Base-by-base conservation (phyloP, 2,113 vertebrate species). In the Protomyctophum bolini region DNA sequence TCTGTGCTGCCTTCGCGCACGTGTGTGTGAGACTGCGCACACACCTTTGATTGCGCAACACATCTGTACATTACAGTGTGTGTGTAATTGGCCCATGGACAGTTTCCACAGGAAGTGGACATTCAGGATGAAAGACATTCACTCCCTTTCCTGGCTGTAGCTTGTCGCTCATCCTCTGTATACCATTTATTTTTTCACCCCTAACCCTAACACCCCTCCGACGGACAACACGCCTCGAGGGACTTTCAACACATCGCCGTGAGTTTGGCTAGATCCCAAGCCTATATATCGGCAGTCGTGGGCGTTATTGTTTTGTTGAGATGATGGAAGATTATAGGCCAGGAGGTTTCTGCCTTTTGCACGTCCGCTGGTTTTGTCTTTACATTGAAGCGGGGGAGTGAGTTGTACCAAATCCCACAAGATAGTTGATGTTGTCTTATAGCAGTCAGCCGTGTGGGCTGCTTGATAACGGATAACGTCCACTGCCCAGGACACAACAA, bases 121-220 rank as follows among this genome's bases (percentile, higher is more conserved):
- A 73, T 70, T 71, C 63, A 76, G 72, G 79, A 72, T 84, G 67
- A 82, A 82, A 81, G 66, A 70, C 69, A 60, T 33, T 80, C 48
- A 73, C 51, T 56, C 60, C 81, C 62, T 70, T 62, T 69, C 75
- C 66, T 58, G 21, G 73, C 2, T 49, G 33, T 65, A 63, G 58
- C 71, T 58, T 68, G 76, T 80, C 79, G 75, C 70, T 86, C 76
- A 77, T 71, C 67, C 48, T 65, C 60, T 60, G 55, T 65, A 50
- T 70, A 64, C 61, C 79, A 70, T 33, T 12, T 72, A 3, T 21
- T 72, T 75, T 68, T 75, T 55, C 33, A 33, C 33, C 33, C 33
- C 33, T 33, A 33, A 33, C 33, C n/a, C n/a, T n/a, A n/a, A n/a
- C n/a, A n/a, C 33, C 33, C 33, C 33, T 33, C 33, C 33, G 33